Conservation (phyloP, 2,113 vertebrate genomes). For the Hypocryptadius cinnamomeus region DNA sequence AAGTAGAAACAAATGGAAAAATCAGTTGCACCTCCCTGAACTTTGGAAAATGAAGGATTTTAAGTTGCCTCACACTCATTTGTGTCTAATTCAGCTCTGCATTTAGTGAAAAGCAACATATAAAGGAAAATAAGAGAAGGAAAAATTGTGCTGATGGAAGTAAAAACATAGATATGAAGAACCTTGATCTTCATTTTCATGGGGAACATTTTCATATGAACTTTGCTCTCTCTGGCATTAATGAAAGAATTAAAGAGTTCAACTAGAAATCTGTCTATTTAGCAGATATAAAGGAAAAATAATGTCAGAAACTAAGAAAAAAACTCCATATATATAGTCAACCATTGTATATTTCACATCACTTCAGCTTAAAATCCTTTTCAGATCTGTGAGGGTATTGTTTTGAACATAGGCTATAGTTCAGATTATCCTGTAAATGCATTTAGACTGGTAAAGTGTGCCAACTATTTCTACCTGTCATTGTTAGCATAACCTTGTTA, state of each 20-base stretch:
- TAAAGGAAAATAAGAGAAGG: neutral
- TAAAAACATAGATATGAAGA: neutral
- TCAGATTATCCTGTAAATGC: neutral
- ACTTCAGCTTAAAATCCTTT: neutral
- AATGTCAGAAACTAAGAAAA: neutral
- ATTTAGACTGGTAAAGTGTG: neutral
- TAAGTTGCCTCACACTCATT: neutral
- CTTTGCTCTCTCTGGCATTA: neutral
- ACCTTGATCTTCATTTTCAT: neutral
- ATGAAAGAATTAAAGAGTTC: neutral
- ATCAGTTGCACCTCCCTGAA: neutral
- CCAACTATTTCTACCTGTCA: neutral
- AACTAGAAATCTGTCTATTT: neutral
- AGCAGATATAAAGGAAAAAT: neutral
- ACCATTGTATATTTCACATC: neutral
- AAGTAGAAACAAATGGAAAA: neutral
- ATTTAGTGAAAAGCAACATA: neutral
- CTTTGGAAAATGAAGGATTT: neutral
- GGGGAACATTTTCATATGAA: neutral
- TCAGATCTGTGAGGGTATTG: neutral
- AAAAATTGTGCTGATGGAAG: neutral
- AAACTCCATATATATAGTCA: rapidly evolving
- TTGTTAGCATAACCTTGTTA: neutral
- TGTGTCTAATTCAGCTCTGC: neutral
- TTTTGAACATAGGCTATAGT: neutral